Base-by-base conservation (phyloP, 2,113 vertebrate genomes). In the Eulemur macaco region DNA sequence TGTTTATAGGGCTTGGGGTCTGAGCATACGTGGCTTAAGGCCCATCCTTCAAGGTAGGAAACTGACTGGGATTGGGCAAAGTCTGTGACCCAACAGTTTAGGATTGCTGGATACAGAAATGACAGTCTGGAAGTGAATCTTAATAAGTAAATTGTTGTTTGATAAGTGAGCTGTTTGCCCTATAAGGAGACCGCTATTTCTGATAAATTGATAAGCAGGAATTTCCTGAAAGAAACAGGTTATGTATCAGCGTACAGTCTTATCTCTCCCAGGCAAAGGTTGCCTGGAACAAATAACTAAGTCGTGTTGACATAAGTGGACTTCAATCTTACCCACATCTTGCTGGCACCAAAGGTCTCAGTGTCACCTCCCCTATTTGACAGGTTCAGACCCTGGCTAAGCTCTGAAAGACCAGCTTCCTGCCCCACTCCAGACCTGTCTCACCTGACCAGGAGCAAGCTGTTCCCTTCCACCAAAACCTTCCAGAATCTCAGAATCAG, bases 181-280 rank as follows among this genome's bases (percentile, higher is more conserved):
- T 66, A 45, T 95, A 11, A 92, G 80, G 20, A 77, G 52, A 73
- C 31, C 5, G 17, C 42, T 77, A 27, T 37, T 66, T 85, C 89
- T 93, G 74, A 89, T 86, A 74, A 86, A 96, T 8, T 84, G 74
- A 89, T 76, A 63, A 52, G 34, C 91, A 68, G 37, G 45, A 77
- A 96, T 77, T 60, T 95, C 58, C 64, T 87, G 37, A 96, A 96
- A 60, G 29, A 84, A 94, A 66, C 15, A 45, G 47, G 20, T 96
- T 83, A 84, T 96, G 82, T 94, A 86, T 68, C 89, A 31, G 31
- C 56, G 1, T 34, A 37, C 25, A 58, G 14, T 73, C 78, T 95
- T 92, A 77, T 78, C 74, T 88, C 94, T 80, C 71, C 37, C 47
- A 92, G 87, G 25, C 71, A 84, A 92, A 76, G 45, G 0, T 73